Conservation (phyloP, 2,797 vertebrate genomes). For the Eupleurogrammus muticus region DNA sequence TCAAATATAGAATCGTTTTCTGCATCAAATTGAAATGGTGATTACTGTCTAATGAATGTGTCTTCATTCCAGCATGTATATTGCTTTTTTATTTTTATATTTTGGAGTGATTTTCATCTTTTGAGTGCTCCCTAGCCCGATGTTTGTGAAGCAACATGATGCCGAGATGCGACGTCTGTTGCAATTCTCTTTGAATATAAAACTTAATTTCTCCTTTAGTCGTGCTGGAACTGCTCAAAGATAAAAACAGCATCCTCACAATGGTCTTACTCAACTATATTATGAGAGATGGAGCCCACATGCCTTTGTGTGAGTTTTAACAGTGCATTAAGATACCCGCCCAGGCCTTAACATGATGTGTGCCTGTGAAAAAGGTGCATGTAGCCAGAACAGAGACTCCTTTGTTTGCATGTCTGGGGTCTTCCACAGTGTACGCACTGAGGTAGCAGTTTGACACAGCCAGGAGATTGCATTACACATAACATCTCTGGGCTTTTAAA, state of each 20-base stretch:
- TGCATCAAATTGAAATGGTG: slow-evolving; percentile 46
- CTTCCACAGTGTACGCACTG: slow-evolving; percentile 68
- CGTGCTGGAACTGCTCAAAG: slow-evolving; percentile 21
- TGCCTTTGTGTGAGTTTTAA: slow-evolving; percentile 49
- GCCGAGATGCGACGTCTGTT: not conserved
- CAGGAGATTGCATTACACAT: slow-evolving; percentile 82
- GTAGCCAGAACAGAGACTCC: slow-evolving; percentile 76
- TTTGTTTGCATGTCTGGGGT: slow-evolving; percentile 79
- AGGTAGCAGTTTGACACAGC: slow-evolving; percentile 77
- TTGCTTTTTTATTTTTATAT: no score
- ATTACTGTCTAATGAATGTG: slow-evolving; percentile 46
- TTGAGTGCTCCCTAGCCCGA: slow-evolving; percentile 19
- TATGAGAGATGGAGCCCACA: slow-evolving; percentile 30
- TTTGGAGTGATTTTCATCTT: not conserved
- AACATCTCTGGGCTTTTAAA: slow-evolving; percentile 78
- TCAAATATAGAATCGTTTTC: slow-evolving; percentile 43
- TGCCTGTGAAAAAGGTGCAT: slow-evolving; percentile 72
- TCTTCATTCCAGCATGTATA: not conserved
- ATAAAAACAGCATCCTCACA: slow-evolving; percentile 9
- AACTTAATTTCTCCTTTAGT: slow-evolving; percentile 14
- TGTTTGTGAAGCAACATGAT: slow-evolving; percentile 16
- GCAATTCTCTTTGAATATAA: slow-evolving; percentile 7
- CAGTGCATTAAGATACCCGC: slow-evolving; percentile 52
- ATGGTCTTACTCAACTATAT: slow-evolving; percentile 27
- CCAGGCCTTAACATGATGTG: slow-evolving; percentile 61